These are phyloP conservation scores for cattle (Bos taurus) DNA, from an alignment of 2,113 vertebrate genomes.

Conservation along the genomic window ARS-UCD2.0 NC_037357.1:102756001-102756500, in stretches of 20 bases:
- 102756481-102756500: background rate
- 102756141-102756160: background rate
- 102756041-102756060: conserved; percentile 5
- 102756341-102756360: background rate
- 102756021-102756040: background rate
- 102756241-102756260: background rate
- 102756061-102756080: conserved; percentile 17
- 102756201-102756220: background rate
- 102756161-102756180: conserved; percentile 23
- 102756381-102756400: background rate
- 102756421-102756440: background rate
- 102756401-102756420: background rate
- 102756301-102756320: background rate
- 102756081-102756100: background rate
- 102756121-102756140: conserved; percentile 37
- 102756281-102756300: background rate
- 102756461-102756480: background rate
- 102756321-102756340: background rate
- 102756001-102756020: conserved; percentile 2
- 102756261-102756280: background rate
- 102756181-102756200: conserved; percentile 19
- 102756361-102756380: background rate
- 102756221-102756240: background rate
- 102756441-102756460: background rate
- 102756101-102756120: conserved; percentile 15